phyloP scores from a whole-genome alignment of 2,113 vertebrate species.

The Odontesthes bonariensis region DNA sequence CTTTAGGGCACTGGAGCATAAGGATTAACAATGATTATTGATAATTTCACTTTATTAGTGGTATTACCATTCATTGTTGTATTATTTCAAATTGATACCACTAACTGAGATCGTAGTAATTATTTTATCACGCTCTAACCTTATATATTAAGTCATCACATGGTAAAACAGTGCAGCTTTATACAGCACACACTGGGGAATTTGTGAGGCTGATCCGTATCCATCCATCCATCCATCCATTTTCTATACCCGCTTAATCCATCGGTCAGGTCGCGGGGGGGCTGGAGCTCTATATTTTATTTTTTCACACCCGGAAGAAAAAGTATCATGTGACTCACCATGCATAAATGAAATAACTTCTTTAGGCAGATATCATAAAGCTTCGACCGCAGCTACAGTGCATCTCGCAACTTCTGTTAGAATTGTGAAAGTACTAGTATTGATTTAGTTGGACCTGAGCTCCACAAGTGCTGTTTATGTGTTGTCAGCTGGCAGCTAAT shows the following conservation, averaged over 20 bases:
- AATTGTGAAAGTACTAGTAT: constrained; percentile 22
- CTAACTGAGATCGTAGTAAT: not conserved
- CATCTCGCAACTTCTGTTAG: constrained; percentile 16
- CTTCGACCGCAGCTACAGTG: not conserved
- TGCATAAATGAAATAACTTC: constrained; percentile 18
- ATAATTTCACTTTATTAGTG: constrained; percentile 28
- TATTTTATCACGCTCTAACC: not conserved
- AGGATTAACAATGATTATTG: constrained; percentile 40
- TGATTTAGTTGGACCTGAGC: constrained; percentile 9
- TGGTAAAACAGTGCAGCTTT: constrained; percentile 12
- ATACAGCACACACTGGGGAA: constrained; percentile 5
- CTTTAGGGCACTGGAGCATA: not conserved
- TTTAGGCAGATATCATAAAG: not conserved
- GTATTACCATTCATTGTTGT: not conserved
- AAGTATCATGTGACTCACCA: constrained; percentile 30
- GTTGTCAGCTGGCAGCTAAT: constrained; percentile 52
- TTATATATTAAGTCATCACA: not conserved
- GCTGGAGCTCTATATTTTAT: constrained; percentile 15
- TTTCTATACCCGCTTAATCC: no score
- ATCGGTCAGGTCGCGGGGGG: no score
- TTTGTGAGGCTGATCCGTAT: constrained; percentile 32
- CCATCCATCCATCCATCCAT: no score
- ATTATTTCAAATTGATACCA: not conserved
- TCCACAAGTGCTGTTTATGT: constrained; percentile 19
- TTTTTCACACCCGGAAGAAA: not conserved